Evolutionary conservation across 2,797 vertebrate genomes (phyloP).

Genomic region (Crypturellus tataupa): DNA sequence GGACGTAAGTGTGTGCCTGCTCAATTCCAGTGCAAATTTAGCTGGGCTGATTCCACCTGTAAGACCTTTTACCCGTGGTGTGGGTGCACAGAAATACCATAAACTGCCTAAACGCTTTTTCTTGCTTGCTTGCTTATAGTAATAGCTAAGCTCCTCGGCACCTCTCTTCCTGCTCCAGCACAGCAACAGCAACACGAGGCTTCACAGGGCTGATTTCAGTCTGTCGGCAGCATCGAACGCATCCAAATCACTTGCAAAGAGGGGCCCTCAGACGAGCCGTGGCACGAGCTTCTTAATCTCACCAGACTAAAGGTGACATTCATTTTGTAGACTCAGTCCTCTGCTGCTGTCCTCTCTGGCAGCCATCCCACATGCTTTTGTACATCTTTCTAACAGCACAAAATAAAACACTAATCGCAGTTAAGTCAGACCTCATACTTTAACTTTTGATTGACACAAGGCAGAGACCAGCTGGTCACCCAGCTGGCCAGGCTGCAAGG

Average conservation of each 20-base stretch:
- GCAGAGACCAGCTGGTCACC: background rate
- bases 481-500: constrained; percentile 9
- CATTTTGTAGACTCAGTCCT: background rate
- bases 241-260: background rate
- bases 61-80: background rate
- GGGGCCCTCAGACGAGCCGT: background rate
- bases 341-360: background rate
- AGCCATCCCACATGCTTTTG: background rate
- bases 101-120: background rate
- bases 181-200: background rate
- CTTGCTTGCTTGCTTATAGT: background rate
- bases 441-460: background rate
- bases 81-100: background rate
- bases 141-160: background rate
- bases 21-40: background rate
- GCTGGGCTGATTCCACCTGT: background rate
- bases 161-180: background rate
- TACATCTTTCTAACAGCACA: background rate
- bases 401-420: background rate
- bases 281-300: background rate
- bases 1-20: background rate
- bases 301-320: background rate
- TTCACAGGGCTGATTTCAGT: background rate
- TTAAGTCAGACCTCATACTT: background rate
- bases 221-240: background rate